These are phyloP conservation scores for Apocrypta bakeri DNA, from an alignment of 1,140 invertebrate species.

Conservation along the genomic window DNA sequence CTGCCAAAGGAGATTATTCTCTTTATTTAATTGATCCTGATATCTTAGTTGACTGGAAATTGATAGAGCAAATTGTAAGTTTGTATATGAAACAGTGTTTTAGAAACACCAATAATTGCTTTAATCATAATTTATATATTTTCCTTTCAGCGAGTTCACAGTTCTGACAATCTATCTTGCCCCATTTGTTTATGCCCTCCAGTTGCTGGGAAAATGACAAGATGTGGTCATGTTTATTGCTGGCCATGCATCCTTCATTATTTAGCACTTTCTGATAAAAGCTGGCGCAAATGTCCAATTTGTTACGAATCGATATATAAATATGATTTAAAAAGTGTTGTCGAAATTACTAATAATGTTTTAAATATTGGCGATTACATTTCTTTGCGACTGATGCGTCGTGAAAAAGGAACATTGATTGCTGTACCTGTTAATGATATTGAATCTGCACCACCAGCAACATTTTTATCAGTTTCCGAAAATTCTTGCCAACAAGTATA, in stretches of 20 bases:
- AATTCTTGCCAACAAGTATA: conserved; percentile 74
- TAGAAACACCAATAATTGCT: neutral
- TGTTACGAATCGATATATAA: conserved; percentile 87
- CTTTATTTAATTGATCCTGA: conserved; percentile 89
- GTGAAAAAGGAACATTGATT: conserved; percentile 85
- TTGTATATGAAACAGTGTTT: neutral
- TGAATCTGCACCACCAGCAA: conserved; percentile 59
- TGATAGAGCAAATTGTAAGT: conserved; percentile 93
- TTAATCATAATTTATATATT: conserved; percentile 28
- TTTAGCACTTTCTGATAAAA: conserved; percentile 86
- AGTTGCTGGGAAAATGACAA: conserved; percentile 91
- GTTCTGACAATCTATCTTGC: conserved; percentile 84
- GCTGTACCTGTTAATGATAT: conserved; percentile 79
- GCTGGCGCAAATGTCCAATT: conserved; percentile 88
- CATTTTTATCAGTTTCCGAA: conserved; percentile 73
- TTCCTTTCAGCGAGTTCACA: conserved; percentile 75
- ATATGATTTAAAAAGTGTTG: conserved; percentile 86
- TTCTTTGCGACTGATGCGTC: conserved; percentile 90
- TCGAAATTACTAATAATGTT: conserved; percentile 76
- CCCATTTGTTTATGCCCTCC: conserved; percentile 93
- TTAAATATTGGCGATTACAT: conserved; percentile 83
- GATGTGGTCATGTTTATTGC: conserved; percentile 96
- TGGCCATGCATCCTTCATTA: conserved; percentile 97
- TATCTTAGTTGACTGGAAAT: conserved; percentile 91
- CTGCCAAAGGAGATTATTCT: conserved; percentile 84